Percentiles rank a stretch among this genome's conserved stretches.
Conservation (phyloP, 2,888 invertebrate genomes). For the Gastrophysa polygoni region DNA sequence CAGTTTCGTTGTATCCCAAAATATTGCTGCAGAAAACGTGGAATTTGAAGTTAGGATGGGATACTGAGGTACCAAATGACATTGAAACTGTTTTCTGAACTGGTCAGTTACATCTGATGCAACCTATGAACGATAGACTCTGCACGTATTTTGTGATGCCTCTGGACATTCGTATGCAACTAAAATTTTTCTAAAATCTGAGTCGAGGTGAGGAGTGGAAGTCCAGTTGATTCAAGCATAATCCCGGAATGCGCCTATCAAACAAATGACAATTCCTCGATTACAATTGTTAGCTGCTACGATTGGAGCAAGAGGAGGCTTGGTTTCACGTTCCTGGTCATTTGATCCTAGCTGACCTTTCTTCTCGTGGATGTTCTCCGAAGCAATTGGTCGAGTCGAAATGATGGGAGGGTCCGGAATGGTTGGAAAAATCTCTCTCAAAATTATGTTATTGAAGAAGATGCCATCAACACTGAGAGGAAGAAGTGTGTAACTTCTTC, state of each 20-base stretch:
- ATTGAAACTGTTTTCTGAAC: not conserved
- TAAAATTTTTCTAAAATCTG: not conserved
- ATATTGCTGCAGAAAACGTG: conserved; percentile 6
- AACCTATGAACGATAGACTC: not conserved
- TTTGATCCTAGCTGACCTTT: conserved; percentile 47
- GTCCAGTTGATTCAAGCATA: not conserved
- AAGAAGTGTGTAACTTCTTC: conserved; percentile 4
- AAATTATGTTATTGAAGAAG: not conserved
- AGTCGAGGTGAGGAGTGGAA: not conserved
- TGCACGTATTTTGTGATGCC: not conserved
- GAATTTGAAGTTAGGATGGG: conserved; percentile 1
- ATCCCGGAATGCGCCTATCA: not conserved
- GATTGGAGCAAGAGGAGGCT: conserved; percentile 1
- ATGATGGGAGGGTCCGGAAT: conserved; percentile 50
- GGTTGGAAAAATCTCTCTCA: conserved; percentile 17
- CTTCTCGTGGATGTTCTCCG: conserved; percentile 45
- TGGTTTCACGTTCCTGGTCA: conserved; percentile 47
- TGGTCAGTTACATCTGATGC: not conserved
- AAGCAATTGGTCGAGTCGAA: conserved; percentile 38
- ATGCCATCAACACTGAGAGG: not conserved
- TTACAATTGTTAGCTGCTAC: not conserved
- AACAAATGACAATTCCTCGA: not conserved
- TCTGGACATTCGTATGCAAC: too few species aligned
- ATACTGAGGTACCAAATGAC: conserved; percentile 3
- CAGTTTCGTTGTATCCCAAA: not conserved